phyloP scores from a whole-genome alignment of 2,888 invertebrate genomes.

The Dryococelus australis region DNA sequence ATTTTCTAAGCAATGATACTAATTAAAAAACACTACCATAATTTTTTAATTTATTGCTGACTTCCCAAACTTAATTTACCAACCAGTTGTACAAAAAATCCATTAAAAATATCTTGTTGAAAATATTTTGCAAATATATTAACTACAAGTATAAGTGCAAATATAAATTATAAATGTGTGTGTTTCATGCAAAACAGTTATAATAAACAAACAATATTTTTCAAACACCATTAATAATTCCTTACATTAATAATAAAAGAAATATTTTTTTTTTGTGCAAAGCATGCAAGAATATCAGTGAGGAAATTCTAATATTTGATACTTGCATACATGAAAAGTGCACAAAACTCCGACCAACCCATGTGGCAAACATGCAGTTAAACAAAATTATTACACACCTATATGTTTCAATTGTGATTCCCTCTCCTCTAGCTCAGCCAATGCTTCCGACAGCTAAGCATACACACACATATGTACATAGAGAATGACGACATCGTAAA shows the following conservation, averaged over 20 bases:
- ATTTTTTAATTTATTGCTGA: not conserved
- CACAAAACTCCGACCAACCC: not conserved
- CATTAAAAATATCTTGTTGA: no score
- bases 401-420: conserved; percentile 52
- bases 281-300: not conserved
- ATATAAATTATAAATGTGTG: not conserved
- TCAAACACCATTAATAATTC: not conserved
- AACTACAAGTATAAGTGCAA: not conserved
- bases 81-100: no score
- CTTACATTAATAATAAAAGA: not conserved
- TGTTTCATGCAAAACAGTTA: not conserved
- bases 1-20: not conserved
- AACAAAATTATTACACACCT: conserved; percentile 43
- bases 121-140: no score
- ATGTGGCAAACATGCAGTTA: conserved; percentile 18
- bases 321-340: not conserved
- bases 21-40: not conserved
- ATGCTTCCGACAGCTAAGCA: conserved; percentile 53
- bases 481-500: not conserved
- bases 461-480: conserved; percentile 26
- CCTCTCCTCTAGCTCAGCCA: conserved; percentile 54
- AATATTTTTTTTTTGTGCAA: not conserved
- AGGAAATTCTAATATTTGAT: not conserved
- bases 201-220: not conserved
- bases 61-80: no score